These are phyloP conservation scores for Chirona hameri DNA, from an alignment of 2,888 invertebrate species.

Conservation along the genomic window DNA sequence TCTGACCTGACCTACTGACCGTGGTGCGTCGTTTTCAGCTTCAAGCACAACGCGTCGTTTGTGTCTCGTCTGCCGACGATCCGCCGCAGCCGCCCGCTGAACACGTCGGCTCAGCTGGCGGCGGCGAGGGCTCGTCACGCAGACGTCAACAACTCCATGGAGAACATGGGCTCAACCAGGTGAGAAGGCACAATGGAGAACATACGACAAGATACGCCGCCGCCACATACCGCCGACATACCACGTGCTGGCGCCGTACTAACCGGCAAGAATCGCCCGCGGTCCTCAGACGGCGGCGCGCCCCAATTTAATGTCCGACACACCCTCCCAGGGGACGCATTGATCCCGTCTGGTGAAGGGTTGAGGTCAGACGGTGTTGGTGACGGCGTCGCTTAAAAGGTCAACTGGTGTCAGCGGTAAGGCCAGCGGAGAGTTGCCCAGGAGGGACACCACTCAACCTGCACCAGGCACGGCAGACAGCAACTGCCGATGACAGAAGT, in stretches of 20 bases:
- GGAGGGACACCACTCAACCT: no score
- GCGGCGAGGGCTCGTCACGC: conserved; percentile 39
- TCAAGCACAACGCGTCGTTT: conserved; percentile 91
- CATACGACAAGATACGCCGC: no score
- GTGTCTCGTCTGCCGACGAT: conserved; percentile 86
- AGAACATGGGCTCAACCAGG: conserved; percentile 38
- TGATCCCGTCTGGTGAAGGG: no score
- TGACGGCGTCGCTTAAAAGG: background rate
- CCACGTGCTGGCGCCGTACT: no score
- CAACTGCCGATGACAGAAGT: no score
- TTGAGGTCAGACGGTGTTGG: background rate
- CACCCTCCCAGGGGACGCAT: no score
- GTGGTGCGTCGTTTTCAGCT: conserved; percentile 55
- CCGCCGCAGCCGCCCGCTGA: conserved; percentile 53
- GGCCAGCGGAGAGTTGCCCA: background rate
- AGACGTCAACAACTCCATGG: conserved; percentile 37
- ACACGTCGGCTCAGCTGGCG: conserved; percentile 42
- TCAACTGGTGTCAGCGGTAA: background rate
- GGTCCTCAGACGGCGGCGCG: background rate
- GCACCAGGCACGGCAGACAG: no score
- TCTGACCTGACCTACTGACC: background rate
- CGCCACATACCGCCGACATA: no score
- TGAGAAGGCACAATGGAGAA: no score
- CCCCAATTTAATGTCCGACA: background rate
- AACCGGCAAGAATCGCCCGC: no score